Conservation (phyloP, 2,113 vertebrate genomes). For the Anguilla rostrata region DNA sequence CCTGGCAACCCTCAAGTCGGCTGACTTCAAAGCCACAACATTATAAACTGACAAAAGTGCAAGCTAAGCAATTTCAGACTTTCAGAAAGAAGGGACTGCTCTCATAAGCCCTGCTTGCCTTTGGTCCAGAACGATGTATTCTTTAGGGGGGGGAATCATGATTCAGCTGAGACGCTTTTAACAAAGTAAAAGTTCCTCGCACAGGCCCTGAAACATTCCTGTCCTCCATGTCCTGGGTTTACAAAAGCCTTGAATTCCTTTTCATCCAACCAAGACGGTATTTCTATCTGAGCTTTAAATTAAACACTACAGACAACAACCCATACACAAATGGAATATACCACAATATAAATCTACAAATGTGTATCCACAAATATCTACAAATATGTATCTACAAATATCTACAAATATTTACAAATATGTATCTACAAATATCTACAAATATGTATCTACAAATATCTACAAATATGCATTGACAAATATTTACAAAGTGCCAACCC, state of each 20-base stretch:
- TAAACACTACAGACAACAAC: no score
- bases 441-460: no score
- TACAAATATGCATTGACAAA: no score
- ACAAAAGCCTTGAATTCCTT: background rate
- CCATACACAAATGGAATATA: no score
- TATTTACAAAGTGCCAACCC: no score
- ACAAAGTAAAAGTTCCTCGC: background rate
- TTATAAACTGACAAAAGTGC: background rate
- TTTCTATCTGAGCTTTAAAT: background rate
- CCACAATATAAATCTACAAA: no score
- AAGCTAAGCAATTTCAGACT: background rate
- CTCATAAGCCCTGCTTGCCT: background rate
- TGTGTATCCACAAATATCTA: no score
- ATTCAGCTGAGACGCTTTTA: no score
- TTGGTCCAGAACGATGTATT: background rate
- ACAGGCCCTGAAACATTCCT: background rate
- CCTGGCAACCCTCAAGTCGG: background rate
- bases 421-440: no score
- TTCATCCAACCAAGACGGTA: background rate
- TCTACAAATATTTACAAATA: no score
- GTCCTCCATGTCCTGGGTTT: background rate
- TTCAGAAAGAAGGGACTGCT: background rate
- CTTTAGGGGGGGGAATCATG: background rate
- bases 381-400: no score
- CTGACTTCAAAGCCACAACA: no score